Evolutionary conservation across 1,140 invertebrate genomes (phyloP), one percentile per base, ranked within the genome.

Genomic region (Calliopsis andreniformis): DNA sequence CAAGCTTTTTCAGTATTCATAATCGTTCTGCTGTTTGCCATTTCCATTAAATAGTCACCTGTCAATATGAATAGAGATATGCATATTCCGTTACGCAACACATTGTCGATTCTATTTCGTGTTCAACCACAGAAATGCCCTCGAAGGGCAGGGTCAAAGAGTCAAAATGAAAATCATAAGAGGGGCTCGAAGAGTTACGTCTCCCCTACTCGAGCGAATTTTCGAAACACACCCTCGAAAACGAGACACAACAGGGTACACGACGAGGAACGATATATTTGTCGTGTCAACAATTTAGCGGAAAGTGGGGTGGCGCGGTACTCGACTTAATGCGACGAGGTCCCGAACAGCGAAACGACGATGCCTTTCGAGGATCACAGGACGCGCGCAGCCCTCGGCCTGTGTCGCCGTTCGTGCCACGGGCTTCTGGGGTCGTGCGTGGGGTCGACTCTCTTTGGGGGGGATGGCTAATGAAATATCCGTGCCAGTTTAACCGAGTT

Each of bases 381-480:
- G 53, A 63, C 61, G 67, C 49, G 25, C 35, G 30, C 76, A 68
- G 76, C 81, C 80, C 67, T 70, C 72, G 39, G 59, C 58, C 69
- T 42, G 45, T 70, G 70, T 80, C 66, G 84, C 71, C 78, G 58
- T 64, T 39, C 47, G 72, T 56, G 42, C 14, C 16, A 64, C 61
- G 78, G 62, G 56, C 23, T 85, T 86, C 81, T 80, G 82, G 78
- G 78, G 76, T 79, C 80, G 76, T 73, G 78, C 83, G 71, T 83
- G 58, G 80, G 83, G 71, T 84, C 71, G 82, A 47, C 49, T 68
- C 76, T 73, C 83, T 87, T 79, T 76, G 61, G 82, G 79, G 35
- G 89, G 87, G 87, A 84, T 71, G 84, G 89, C 90, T 92, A 92
- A 92, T 92, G 91, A 92, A 92, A 92, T 92, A 92, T 92, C 91